Evolutionary conservation across 1,140 invertebrate genomes (phyloP).

Genomic region (Ceratina calcarata): DNA sequence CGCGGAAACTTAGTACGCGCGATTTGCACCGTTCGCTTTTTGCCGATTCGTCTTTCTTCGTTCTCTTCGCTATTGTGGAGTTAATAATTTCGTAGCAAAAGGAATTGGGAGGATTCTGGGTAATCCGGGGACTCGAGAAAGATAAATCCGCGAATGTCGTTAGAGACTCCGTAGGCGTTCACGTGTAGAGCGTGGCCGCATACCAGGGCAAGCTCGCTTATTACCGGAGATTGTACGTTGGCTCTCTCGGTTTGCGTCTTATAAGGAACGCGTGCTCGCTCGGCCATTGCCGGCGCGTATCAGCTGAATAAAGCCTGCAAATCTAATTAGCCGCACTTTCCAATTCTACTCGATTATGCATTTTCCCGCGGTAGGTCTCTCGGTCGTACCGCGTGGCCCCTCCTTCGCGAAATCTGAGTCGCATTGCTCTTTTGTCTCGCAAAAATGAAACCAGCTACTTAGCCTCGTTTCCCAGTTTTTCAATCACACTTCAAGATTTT

Average conservation of each 20-base stretch:
- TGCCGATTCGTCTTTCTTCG: not conserved
- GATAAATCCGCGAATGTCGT: not conserved
- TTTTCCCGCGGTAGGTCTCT: conserved; percentile 6
- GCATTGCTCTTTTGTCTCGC: too few species aligned
- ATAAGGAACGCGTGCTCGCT: conserved; percentile 21
- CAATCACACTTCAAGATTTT: too few species aligned
- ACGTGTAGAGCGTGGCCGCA: conserved; percentile 38
- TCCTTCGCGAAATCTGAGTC: not conserved
- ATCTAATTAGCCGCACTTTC: conserved; percentile 62
- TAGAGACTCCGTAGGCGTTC: conserved; percentile 25
- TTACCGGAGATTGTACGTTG: conserved; percentile 66
- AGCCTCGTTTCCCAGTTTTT: too few species aligned
- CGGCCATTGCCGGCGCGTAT: not conserved
- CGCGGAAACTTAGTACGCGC: not conserved
- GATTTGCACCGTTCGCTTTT: conserved; percentile 3
- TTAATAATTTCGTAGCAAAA: too few species aligned
- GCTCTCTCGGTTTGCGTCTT: conserved; percentile 55
- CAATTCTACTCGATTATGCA: conserved; percentile 46
- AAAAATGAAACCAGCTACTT: too few species aligned
- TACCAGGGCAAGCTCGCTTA: conserved; percentile 59
- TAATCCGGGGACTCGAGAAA: not conserved
- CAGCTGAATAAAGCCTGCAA: conserved; percentile 14
- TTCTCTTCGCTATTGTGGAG: too few species aligned
- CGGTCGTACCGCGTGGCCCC: too few species aligned
- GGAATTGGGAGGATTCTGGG: too few species aligned